A percentile compares a stretch with the other conserved stretches of the same genome.
These are phyloP conservation scores for Apotomis betuletana DNA, from an alignment of 2,888 invertebrate genomes.

Conservation along the genomic window DNA sequence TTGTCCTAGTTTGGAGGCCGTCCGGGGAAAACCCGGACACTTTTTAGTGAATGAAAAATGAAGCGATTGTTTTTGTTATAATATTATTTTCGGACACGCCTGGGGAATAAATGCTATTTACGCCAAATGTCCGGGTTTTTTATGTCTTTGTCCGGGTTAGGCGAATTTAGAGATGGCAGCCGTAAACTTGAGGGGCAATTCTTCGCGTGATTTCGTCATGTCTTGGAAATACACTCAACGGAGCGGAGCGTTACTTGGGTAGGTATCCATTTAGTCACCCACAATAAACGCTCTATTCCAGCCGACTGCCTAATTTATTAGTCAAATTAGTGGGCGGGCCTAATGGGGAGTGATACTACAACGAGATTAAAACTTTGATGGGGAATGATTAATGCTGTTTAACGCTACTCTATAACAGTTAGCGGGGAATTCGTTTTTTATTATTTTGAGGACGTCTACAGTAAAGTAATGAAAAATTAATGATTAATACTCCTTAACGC, in stretches of 20 bases:
- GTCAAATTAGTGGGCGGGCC: constrained; percentile 7
- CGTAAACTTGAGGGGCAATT: not conserved
- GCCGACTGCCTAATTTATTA: constrained; percentile 9
- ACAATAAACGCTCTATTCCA: constrained; percentile 1
- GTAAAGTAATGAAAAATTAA: not conserved
- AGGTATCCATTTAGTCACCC: not conserved
- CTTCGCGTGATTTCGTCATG: not conserved
- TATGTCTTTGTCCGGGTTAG: too few species aligned
- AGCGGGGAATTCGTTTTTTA: not conserved
- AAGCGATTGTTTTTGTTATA: too few species aligned
- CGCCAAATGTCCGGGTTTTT: too few species aligned
- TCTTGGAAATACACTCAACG: not conserved
- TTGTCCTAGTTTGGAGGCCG: too few species aligned
- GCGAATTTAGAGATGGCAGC: too few species aligned
- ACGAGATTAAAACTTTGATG: constrained; percentile 9
- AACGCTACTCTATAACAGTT: constrained; percentile 8
- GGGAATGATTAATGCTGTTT: constrained; percentile 2
- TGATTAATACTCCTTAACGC: not conserved
- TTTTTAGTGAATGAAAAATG: too few species aligned
- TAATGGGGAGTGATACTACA: constrained; percentile 9
- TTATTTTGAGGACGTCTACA: not conserved
- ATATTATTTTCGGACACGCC: too few species aligned
- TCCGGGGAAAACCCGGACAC: too few species aligned
- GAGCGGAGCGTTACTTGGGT: not conserved
- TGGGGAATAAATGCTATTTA: too few species aligned